phyloP scores from a whole-genome alignment of 2,113 vertebrate species.

The Prochilodus magdalenae region DNA sequence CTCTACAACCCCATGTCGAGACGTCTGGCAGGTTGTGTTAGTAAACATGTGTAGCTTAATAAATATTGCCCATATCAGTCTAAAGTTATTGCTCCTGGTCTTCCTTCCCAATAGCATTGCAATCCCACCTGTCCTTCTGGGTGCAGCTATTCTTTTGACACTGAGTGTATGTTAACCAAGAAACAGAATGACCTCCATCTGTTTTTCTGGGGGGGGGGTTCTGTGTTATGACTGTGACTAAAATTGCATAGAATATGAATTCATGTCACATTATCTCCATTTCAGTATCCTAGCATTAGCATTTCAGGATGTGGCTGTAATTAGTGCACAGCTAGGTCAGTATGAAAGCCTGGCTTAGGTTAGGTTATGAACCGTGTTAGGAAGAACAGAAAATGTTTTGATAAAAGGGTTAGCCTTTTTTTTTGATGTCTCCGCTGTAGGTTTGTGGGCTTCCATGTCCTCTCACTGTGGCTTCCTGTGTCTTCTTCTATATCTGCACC shows the following conservation, averaged over 20 bases:
- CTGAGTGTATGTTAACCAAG: too few species aligned
- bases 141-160: too few species aligned
- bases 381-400: neutral
- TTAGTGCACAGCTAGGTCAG: neutral
- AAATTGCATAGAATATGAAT: neutral
- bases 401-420: neutral
- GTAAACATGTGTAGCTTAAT: too few species aligned
- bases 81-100: too few species aligned
- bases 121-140: too few species aligned
- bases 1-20: too few species aligned
- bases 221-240: neutral
- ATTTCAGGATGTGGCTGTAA: neutral
- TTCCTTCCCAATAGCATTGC: too few species aligned
- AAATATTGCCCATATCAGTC: too few species aligned
- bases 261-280: neutral
- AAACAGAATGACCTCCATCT: too few species aligned
- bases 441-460: slow-evolving; percentile 12
- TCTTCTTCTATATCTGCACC: slow-evolving; percentile 42
- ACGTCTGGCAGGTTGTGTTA: too few species aligned
- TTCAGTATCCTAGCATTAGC: too few species aligned
- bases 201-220: too few species aligned
- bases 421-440: neutral
- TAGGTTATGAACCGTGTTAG: neutral
- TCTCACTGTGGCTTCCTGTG: slow-evolving; percentile 22
- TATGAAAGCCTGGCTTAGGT: neutral